Base-by-base conservation (phyloP, 2,888 invertebrate genomes). In the Ashinkailepas kermadecensis region DNA sequence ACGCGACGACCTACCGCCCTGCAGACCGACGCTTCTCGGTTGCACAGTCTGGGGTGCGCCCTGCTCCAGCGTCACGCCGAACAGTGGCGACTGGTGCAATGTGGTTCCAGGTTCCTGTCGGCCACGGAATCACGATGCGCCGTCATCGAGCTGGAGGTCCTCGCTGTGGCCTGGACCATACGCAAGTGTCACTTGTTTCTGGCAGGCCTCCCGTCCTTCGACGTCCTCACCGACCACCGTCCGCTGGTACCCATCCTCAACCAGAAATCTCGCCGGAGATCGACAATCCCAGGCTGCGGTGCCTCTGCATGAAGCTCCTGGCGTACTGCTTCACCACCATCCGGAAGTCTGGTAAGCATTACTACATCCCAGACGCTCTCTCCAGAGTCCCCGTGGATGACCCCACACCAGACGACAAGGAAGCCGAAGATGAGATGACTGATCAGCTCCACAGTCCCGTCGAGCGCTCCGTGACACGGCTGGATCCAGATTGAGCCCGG, bases 131-230 rank as follows among this genome's bases (percentile, higher is more conserved):
- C n/a, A n/a, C n/a, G n/a, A n/a, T n/a, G n/a, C n/a, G n/a, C n/a
- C n/a, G n/a, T n/a, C n/a, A n/a, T n/a, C n/a, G n/a, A n/a, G n/a
- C n/a, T 65, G 23, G 65, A 65, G 23, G 18, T 80, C 25, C 80
- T 59, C 58, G 59, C 80, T 23, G 80, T 80, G 6, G 74, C 78
- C 59, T 82, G 81, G 82, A 81, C 82, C 57, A 59, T 82, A 56
- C 25, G 25, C 10, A 82, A 81, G 57, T 82, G 82, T 58, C 78
- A 25, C 54, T 25, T 64, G 23, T 81, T 80, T 39, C 54, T 82
- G 12, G 70, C 81, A 0, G 82, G 82, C 39, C 64, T 81, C 18
- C 82, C 65, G 3, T 2, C 78, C 0, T 82, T 80, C 64, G 65
- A 59, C 21, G 11, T 82, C 10, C 59, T 82, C 78, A 81, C 81